Evolutionary conservation across 53 echinoderm and acorn worm genomes (phyloP), one percentile per base, ranked within the genome.

Genomic region (Echinometra lucunter): DNA sequence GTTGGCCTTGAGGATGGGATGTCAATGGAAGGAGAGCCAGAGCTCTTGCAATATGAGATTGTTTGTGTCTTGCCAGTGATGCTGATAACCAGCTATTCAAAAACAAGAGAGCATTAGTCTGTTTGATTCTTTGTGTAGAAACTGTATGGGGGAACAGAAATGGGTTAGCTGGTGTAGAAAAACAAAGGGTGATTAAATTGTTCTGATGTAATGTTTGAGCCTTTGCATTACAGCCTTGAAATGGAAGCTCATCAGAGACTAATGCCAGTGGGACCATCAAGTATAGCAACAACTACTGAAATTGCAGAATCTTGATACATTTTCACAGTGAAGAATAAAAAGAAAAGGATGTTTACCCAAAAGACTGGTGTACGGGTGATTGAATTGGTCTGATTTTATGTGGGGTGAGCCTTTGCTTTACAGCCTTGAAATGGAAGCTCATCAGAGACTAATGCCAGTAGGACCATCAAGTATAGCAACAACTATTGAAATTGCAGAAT

Each of bases 1-100:
- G 78, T 78, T 40, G 47, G 85, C 49, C 85, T 45, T 85, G 85
- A 49, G 21, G 30, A 85, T 81, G 23, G 30, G 45, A 27, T 4
- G 25, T n/a, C 25, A 28, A 27, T 85, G 0, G 28, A 18, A 21
- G 25, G 49, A 85, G 49, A 85, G 28, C 28, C 85, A 49, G 53
- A 85, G 49, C 85, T 85, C 53, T 85, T 85, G 49, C n/a, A 49
- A 45, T 49, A 49, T 40, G 27, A 49, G 85, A 49, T n/a, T 85
- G 13, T 49, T n/a, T 85, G 85, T 47, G 85, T 83, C 85, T 83
- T 47, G 49, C 85, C 85, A 27, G 38, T 80, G 7, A 80, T 18
- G 44, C 44, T 81, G 44, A 42, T 81, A 42, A 28, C 81, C 19
- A 42, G 21, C 21, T 42, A n/a, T n/a, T n/a, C n/a, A 35, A 44